Evolutionary conservation across 2,113 vertebrate genomes (phyloP).

Genomic region (Melospiza georgiana): DNA sequence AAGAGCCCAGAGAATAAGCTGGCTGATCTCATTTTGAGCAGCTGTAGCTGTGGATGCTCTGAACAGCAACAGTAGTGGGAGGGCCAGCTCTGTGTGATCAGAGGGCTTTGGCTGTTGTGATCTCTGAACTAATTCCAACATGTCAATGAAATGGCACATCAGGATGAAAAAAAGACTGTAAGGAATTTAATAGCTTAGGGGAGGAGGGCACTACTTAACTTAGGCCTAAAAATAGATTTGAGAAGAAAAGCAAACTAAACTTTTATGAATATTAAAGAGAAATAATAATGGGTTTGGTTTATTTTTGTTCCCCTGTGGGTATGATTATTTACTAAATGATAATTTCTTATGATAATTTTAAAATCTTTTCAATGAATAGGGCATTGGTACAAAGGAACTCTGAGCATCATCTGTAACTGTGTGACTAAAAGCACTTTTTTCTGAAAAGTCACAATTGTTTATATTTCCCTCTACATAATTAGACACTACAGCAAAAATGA

Average conservation of each 20-base stretch:
- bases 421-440: neutral
- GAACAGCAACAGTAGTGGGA: neutral
- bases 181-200: neutral
- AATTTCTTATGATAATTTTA: neutral
- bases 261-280: neutral
- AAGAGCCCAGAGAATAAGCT: neutral
- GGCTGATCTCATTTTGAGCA: neutral
- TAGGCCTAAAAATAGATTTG: neutral
- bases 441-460: neutral
- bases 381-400: neutral
- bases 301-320: neutral
- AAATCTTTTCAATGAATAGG: neutral
- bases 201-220: neutral
- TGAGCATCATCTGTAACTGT: neutral
- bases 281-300: neutral
- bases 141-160: neutral
- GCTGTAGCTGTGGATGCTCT: neutral
- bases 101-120: neutral
- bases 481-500: neutral
- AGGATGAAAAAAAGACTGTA: neutral
- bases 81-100: constrained; percentile 10
- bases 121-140: constrained; percentile 32
- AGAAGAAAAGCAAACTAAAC: neutral
- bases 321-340: neutral
- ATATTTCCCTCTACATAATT: neutral